Conservation (phyloP, 2,888 invertebrate species). For the Meganola albula region DNA sequence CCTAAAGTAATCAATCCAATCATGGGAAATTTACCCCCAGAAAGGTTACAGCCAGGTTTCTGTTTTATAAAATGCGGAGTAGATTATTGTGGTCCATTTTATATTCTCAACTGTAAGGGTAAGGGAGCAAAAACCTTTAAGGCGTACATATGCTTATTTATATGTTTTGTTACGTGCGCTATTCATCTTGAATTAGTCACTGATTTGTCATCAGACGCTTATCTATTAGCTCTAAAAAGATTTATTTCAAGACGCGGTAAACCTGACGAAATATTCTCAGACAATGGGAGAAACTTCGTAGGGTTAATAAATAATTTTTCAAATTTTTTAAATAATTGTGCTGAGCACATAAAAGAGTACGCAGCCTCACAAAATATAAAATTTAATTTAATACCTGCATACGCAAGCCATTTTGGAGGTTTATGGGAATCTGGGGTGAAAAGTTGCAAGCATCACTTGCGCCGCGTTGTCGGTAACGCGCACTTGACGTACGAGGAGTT, state of each 20-base stretch:
- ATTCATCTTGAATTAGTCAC: not conserved
- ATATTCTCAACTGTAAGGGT: not conserved
- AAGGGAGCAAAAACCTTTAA: not conserved
- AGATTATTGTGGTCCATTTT: not conserved
- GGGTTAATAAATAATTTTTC: not conserved
- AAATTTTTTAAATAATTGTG: not conserved
- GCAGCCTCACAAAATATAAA: not conserved
- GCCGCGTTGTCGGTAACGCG: too few species aligned
- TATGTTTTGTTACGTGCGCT: not conserved
- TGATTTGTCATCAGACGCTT: not conserved
- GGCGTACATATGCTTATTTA: not conserved
- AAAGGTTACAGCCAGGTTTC: not conserved
- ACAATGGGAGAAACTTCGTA: not conserved
- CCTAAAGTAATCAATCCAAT: not conserved
- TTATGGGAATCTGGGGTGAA: too few species aligned
- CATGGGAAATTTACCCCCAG: slow-evolving; percentile 3
- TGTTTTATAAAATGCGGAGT: slow-evolving; percentile 1
- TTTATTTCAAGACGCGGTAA: slow-evolving; percentile 4
- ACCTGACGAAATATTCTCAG: slow-evolving; percentile 1
- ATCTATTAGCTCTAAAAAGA: slow-evolving; percentile 1
- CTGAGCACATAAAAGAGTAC: not conserved
- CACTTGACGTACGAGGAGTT: too few species aligned
- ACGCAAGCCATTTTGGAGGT: too few species aligned
- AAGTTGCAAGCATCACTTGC: too few species aligned
- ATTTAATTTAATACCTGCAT: not conserved